Percentiles rank a stretch among this genome's conserved stretches.
phyloP scores from a whole-genome alignment of 2,797 vertebrate genomes.

The Neosilurus hyrtlii region DNA sequence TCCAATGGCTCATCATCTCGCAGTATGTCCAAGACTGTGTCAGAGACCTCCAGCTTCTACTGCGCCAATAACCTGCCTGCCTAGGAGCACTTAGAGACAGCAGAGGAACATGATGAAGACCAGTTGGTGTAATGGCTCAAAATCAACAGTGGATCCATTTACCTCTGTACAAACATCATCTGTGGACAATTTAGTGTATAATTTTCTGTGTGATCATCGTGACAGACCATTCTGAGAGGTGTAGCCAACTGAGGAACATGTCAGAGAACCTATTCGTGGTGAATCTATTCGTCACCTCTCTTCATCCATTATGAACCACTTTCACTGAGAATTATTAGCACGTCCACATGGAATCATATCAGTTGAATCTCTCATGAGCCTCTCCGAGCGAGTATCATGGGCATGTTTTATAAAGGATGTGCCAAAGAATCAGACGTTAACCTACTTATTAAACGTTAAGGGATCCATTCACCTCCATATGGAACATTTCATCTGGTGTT shows the following conservation, averaged over 20 bases:
- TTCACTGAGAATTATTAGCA: not conserved
- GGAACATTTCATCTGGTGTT: not conserved
- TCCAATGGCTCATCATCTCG: conserved; percentile 88
- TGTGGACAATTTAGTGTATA: not conserved
- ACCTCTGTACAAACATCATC: not conserved
- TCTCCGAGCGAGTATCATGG: not conserved
- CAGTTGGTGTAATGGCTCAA: not conserved
- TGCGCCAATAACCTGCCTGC: conserved; percentile 81
- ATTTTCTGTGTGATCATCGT: not conserved
- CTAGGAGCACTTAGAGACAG: conserved; percentile 28
- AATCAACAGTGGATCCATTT: not conserved
- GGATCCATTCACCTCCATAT: not conserved
- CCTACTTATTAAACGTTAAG: not conserved
- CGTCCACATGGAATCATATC: not conserved
- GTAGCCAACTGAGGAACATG: not conserved
- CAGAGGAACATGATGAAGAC: conserved; percentile 7
- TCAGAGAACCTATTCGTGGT: not conserved
- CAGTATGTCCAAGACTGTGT: conserved; percentile 86
- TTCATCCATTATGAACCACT: not conserved
- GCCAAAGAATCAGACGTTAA: not conserved
- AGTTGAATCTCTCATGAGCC: not conserved
- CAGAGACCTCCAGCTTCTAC: conserved; percentile 89
- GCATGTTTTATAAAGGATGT: not conserved
- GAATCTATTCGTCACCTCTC: not conserved
- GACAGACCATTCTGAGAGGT: not conserved